phyloP scores from a whole-genome alignment of 2,113 vertebrate genomes.

The Guaruba guarouba region DNA sequence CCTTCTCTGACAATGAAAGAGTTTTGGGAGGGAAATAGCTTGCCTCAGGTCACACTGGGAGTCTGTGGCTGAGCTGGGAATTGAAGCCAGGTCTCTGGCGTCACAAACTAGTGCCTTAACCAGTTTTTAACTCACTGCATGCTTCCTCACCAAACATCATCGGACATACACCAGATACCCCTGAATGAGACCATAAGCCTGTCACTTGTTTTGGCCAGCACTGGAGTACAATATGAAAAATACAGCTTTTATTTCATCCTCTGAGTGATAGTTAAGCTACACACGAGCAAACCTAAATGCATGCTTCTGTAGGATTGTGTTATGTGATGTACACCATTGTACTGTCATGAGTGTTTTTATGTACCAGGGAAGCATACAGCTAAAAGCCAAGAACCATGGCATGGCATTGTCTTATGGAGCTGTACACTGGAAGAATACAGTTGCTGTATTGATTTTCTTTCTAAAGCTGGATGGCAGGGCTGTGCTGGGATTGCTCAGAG shows the following conservation, averaged over 20 bases:
- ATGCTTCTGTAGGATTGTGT: fast-evolving
- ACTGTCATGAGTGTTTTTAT: background rate
- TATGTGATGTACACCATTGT: fast-evolving
- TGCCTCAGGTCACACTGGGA: constrained; percentile 26
- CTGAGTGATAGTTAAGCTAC: background rate
- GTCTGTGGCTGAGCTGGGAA: constrained; percentile 21
- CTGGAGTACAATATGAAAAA: background rate
- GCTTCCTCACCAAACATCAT: background rate
- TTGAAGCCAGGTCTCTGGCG: background rate
- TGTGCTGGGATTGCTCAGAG: background rate
- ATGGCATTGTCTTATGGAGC: background rate
- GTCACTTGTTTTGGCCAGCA: background rate
- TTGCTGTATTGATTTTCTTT: background rate
- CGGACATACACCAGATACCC: background rate
- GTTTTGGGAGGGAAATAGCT: constrained; percentile 35
- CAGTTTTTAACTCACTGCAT: background rate
- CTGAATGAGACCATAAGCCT: fast-evolving
- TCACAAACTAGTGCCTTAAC: background rate
- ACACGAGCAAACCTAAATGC: background rate
- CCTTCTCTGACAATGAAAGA: constrained; percentile 1
- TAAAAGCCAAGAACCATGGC: background rate
- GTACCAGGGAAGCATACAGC: fast-evolving
- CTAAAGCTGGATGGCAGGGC: fast-evolving
- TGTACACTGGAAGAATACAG: background rate
- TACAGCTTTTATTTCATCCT: background rate